A percentile compares a stretch with the other conserved stretches of the same genome.
phyloP scores from a whole-genome alignment of 2,888 invertebrate genomes.

The Drosophila stalkeri region DNA sequence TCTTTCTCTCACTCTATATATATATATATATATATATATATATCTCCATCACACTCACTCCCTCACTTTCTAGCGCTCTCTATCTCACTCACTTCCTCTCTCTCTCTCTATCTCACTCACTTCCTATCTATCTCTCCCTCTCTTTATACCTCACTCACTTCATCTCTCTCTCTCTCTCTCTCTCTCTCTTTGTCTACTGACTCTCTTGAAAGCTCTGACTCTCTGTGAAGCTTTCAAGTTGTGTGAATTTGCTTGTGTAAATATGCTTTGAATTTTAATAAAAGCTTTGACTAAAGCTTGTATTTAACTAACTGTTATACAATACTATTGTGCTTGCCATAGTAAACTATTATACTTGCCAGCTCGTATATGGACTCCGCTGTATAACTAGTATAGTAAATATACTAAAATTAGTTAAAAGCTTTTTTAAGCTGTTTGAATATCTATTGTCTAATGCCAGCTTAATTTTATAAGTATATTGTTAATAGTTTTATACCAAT shows the following conservation, averaged over 20 bases:
- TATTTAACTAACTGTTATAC: constrained; percentile 31
- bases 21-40: no score
- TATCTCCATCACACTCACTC: no score
- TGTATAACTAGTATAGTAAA: neutral
- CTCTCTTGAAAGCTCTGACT: neutral
- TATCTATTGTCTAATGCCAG: neutral
- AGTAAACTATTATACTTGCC: no score
- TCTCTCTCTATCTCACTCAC: no score
- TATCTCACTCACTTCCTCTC: no score
- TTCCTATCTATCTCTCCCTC: neutral
- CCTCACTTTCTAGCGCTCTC: no score
- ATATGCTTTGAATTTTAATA: constrained; percentile 9
- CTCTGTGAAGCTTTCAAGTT: constrained; percentile 8
- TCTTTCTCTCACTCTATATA: neutral
- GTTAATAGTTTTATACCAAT: neutral
- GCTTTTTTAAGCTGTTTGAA: neutral
- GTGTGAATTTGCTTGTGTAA: neutral
- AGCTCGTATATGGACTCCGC: neutral
- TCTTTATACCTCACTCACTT: no score
- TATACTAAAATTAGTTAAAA: neutral
- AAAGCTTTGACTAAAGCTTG: constrained; percentile 37
- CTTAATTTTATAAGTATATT: neutral
- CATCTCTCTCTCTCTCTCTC: neutral
- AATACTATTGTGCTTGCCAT: no score
- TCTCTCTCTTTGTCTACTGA: neutral